Base-by-base conservation (phyloP, 2,797 vertebrate species). In the Hydrolagus colliei region DNA sequence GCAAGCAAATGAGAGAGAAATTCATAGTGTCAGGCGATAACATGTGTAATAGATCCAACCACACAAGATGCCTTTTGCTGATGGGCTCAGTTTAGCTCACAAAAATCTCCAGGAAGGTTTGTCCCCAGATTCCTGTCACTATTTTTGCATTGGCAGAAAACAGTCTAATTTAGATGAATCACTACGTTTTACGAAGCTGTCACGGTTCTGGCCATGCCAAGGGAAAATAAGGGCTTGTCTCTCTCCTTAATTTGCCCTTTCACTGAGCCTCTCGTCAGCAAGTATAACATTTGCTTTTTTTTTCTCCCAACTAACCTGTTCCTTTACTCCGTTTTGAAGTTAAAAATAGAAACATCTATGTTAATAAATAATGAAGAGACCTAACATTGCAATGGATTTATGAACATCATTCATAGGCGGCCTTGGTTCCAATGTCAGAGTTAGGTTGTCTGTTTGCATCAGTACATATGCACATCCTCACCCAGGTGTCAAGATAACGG, bases 81-180 rank as follows among this genome's bases (percentile, higher is more conserved):
- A 16, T 14, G 62, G 14, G 10, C 20, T 4, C 14, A 67, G 79
- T 65, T 18, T 18, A 16, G 14, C 16, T 13, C 35, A 35, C 62
- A 1, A 68, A 63, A 82, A 68, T 32, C 6, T 35, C 73, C 41
- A 75, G 41, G 74, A 76, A 76, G 74, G 35, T 1, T 52, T 52
- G 18, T 76, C 13, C 59, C 20, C 41, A 18, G 59, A 76, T 13
- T 14, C 27, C 74, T 41, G 74, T 52, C 0, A 18, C 6, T 32
- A 35, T 79, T 82, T 63, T 68, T 71, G 75, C 75, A 9, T 41
- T 84, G 41, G 14, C 79, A n/a, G 65, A 84, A 3, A 32, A 68
- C 20, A 84, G 20, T n/a, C 22, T 27, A 84, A 16, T 71, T 84
- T 84, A 27, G 65, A 63, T 84, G 79, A 68, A 84, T 84, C 79